phyloP scores from a whole-genome alignment of 2,888 invertebrate species.

The Drosophila cyrtoloma region DNA sequence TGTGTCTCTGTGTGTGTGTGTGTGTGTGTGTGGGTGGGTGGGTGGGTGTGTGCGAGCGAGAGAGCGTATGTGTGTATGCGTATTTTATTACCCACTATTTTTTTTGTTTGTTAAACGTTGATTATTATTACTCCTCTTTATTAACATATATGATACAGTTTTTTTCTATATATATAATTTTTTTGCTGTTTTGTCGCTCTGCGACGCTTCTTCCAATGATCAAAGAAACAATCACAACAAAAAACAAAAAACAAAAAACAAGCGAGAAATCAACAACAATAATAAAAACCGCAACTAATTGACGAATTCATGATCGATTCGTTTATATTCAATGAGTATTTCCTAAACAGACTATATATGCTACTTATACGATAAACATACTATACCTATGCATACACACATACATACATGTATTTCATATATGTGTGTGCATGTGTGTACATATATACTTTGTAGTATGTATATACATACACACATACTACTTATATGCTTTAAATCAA shows the following conservation, averaged over 20 bases:
- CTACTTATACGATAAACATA: slow-evolving; percentile 51
- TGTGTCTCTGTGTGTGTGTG: not conserved
- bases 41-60: not conserved
- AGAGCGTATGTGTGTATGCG: slow-evolving; percentile 18
- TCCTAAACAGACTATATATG: slow-evolving; percentile 75
- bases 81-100: slow-evolving; percentile 36
- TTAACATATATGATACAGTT: slow-evolving; percentile 26
- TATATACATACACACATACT: slow-evolving; percentile 48
- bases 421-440: slow-evolving; percentile 24
- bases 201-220: slow-evolving; percentile 31
- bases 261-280: slow-evolving; percentile 1
- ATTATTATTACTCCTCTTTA: slow-evolving; percentile 67
- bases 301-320: slow-evolving; percentile 52
- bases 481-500: slow-evolving; percentile 64
- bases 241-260: not conserved
- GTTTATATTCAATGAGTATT: slow-evolving; percentile 72
- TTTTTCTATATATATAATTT: slow-evolving; percentile 2
- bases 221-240: slow-evolving; percentile 11
- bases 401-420: slow-evolving; percentile 11
- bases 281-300: slow-evolving; percentile 35
- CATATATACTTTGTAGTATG: slow-evolving; percentile 27
- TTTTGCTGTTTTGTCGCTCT: slow-evolving; percentile 30
- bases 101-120: slow-evolving; percentile 74
- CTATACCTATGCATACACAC: slow-evolving; percentile 62
- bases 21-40: slow-evolving; percentile 8